phyloP scores from a whole-genome alignment of 2,797 vertebrate genomes.

The Cynodonichthys magdalenae region DNA sequence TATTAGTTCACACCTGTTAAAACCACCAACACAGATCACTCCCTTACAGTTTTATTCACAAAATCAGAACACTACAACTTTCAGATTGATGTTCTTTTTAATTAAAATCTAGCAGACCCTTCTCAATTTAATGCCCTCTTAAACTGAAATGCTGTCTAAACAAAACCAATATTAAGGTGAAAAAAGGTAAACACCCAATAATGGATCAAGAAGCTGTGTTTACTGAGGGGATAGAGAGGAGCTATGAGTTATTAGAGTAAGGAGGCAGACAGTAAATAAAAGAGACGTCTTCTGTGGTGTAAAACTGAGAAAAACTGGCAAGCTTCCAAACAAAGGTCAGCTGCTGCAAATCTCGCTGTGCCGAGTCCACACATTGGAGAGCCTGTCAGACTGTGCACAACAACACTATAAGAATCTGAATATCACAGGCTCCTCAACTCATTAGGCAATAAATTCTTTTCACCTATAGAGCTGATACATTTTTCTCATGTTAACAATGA shows the following conservation, averaged over 20 bases:
- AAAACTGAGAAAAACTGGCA: slow-evolving; percentile 53
- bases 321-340: slow-evolving; percentile 57
- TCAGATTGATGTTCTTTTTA: background rate
- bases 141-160: slow-evolving; percentile 8
- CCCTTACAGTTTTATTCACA: too few species aligned
- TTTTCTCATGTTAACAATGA: background rate
- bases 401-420: slow-evolving; percentile 35
- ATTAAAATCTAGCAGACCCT: slow-evolving; percentile 11
- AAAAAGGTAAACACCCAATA: slow-evolving; percentile 27
- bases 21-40: too few species aligned
- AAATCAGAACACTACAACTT: too few species aligned
- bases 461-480: background rate
- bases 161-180: slow-evolving; percentile 21
- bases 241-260: slow-evolving; percentile 53
- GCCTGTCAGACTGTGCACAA: slow-evolving; percentile 30
- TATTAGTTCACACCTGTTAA: too few species aligned
- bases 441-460: slow-evolving; percentile 19
- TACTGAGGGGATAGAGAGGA: slow-evolving; percentile 41
- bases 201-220: slow-evolving; percentile 40
- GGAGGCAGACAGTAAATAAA: slow-evolving; percentile 39
- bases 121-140: slow-evolving; percentile 3
- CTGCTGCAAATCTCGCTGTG: slow-evolving; percentile 52
- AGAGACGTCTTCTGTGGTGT: slow-evolving; percentile 42
- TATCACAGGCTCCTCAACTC: background rate
- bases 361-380: background rate